These are phyloP conservation scores for Gila orcuttii DNA, from an alignment of 2,113 vertebrate species.

Conservation along the genomic window DNA sequence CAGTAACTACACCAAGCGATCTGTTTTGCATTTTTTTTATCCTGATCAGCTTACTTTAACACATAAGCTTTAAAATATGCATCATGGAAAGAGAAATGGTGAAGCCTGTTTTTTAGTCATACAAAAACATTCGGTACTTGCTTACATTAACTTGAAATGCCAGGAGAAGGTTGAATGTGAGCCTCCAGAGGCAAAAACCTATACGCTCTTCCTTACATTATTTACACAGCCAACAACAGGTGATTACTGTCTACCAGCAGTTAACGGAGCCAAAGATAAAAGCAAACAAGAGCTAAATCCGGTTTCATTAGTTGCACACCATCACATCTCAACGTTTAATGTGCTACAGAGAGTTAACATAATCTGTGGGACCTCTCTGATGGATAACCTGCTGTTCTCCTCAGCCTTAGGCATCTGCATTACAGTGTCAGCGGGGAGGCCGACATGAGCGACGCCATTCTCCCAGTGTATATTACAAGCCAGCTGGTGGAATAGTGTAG, in stretches of 20 bases:
- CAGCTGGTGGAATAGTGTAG: constrained; percentile 51
- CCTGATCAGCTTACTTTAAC: constrained; percentile 69
- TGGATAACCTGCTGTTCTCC: constrained; percentile 52
- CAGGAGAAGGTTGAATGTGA: constrained; percentile 28
- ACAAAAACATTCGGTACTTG: not conserved
- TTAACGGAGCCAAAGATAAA: constrained; percentile 19
- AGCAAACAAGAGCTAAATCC: constrained; percentile 40
- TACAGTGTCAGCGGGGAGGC: constrained; percentile 47
- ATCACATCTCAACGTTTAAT: constrained; percentile 35
- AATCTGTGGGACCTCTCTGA: constrained; percentile 37
- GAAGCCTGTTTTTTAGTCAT: constrained; percentile 62
- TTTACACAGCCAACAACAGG: constrained; percentile 25
- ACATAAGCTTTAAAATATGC: constrained; percentile 67
- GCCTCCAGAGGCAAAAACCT: not conserved
- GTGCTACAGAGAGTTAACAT: constrained; percentile 46
- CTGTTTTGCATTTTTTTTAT: constrained; percentile 49
- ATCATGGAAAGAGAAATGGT: constrained; percentile 77
- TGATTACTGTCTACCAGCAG: constrained; percentile 18
- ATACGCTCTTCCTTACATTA: not conserved
- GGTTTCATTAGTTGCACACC: constrained; percentile 40
- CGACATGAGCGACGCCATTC: constrained; percentile 27
- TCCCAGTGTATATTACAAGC: constrained; percentile 48
- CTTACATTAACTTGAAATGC: constrained; percentile 25
- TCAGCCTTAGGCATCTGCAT: constrained; percentile 53
- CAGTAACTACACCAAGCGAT: constrained; percentile 15